phyloP scores from a whole-genome alignment of 2,113 vertebrate genomes.

The Spilogale gracilis region DNA sequence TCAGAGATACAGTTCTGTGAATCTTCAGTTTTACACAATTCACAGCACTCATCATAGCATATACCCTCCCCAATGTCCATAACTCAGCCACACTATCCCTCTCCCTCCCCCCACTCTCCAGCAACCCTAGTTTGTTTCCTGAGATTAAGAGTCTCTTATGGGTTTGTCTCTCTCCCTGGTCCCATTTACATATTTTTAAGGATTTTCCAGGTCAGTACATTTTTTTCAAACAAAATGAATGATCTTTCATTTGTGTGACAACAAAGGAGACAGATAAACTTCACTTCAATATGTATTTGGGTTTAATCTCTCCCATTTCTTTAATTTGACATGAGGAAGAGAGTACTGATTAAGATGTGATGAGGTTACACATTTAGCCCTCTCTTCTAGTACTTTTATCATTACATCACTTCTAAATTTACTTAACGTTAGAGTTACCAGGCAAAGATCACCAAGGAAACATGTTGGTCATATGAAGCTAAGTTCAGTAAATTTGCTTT shows the following conservation, averaged over 20 bases:
- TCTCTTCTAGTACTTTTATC: neutral
- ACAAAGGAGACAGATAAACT: neutral
- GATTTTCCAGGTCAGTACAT: neutral
- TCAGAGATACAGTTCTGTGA: too few species aligned
- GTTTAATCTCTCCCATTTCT: neutral
- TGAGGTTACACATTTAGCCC: neutral
- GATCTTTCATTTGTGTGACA: neutral
- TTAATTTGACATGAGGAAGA: neutral
- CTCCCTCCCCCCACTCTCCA: too few species aligned
- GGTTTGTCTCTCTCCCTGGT: too few species aligned
- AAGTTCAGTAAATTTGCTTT: neutral
- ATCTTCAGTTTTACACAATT: too few species aligned
- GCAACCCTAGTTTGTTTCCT: too few species aligned
- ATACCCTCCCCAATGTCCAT: too few species aligned
- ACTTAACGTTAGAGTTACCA: neutral
- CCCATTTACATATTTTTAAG: neutral
- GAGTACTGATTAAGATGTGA: neutral
- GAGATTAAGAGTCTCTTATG: too few species aligned
- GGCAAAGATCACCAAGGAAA: neutral
- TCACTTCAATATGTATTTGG: neutral
- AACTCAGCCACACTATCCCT: too few species aligned
- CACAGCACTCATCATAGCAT: too few species aligned
- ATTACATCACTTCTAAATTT: neutral
- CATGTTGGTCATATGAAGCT: neutral
- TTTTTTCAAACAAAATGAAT: slow-evolving; percentile 21